These are phyloP conservation scores for Nemotelus pantherinus DNA, from an alignment of 2,888 invertebrate species.

Conservation along the genomic window DNA sequence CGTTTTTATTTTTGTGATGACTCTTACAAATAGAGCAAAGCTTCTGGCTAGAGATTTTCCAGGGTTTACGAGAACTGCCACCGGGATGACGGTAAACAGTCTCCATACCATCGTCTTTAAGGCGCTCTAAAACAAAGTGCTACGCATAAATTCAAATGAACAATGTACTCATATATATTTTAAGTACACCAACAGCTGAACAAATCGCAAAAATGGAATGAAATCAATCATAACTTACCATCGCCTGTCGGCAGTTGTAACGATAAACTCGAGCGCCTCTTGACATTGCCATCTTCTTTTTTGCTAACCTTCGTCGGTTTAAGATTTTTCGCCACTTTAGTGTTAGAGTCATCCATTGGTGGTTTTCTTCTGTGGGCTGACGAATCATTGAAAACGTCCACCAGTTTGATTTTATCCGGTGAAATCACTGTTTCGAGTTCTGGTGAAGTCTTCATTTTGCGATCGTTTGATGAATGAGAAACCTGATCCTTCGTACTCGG, in stretches of 20 bases:
- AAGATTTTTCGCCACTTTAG: background rate
- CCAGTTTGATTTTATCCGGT: background rate
- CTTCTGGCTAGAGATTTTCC: background rate
- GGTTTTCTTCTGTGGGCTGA: constrained; percentile 2
- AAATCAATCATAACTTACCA: constrained; percentile 7
- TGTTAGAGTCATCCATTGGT: constrained; percentile 24
- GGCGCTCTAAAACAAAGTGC: constrained; percentile 29
- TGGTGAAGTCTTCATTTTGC: too few relatives aligned
- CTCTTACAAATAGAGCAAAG: background rate
- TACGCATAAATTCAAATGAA: background rate
- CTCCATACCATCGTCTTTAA: constrained; percentile 13
- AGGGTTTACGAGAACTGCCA: background rate
- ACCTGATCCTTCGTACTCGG: too few relatives aligned
- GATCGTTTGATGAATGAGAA: background rate
- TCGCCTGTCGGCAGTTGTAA: constrained; percentile 24
- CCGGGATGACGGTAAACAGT: background rate
- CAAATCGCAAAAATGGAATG: constrained; percentile 6
- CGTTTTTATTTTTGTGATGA: constrained; percentile 4
- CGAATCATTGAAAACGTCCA: background rate
- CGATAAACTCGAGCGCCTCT: constrained; percentile 12
- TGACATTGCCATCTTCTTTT: background rate
- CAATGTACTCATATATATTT: background rate
- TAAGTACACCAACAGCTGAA: background rate
- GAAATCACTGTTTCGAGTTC: background rate
- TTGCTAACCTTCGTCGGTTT: background rate